phyloP scores from a whole-genome alignment of 2,797 vertebrate species.

The Austrolebias charrua region DNA sequence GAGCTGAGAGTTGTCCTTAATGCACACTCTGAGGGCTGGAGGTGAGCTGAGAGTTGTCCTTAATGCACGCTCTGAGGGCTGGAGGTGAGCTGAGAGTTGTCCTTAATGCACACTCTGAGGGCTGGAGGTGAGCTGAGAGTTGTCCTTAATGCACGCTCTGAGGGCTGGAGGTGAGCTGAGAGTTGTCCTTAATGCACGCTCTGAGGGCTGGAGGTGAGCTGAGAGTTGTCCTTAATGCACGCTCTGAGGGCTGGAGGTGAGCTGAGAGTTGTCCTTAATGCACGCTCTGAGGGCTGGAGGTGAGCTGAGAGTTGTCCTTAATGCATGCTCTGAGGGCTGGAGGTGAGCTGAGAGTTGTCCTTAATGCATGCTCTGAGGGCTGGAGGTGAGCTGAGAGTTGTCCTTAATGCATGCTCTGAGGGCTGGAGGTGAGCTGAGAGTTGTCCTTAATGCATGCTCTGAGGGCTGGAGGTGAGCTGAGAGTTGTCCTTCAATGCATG shows the following conservation, averaged over 20 bases:
- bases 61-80: slow-evolving; percentile 51
- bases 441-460: no score
- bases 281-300: slow-evolving; percentile 89
- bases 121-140: slow-evolving; percentile 83
- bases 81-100: slow-evolving; percentile 80
- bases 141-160: no score
- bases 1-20: neutral
- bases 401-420: no score
- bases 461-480: slow-evolving; percentile 86
- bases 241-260: slow-evolving; percentile 93
- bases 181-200: no score
- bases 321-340: slow-evolving; percentile 72
- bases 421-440: slow-evolving; percentile 84
- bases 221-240: no score
- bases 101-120: no score
- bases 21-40: slow-evolving; percentile 81
- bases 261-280: neutral
- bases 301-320: slow-evolving; percentile 42
- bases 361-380: slow-evolving; percentile 10
- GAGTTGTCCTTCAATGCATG: no score
- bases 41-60: slow-evolving; percentile 68
- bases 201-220: slow-evolving; percentile 88
- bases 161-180: slow-evolving; percentile 85
- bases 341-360: slow-evolving; percentile 75
- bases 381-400: slow-evolving; percentile 81